These are phyloP conservation scores for Athetis lepigone DNA, from an alignment of 2,888 invertebrate species.

Conservation along the genomic window DNA sequence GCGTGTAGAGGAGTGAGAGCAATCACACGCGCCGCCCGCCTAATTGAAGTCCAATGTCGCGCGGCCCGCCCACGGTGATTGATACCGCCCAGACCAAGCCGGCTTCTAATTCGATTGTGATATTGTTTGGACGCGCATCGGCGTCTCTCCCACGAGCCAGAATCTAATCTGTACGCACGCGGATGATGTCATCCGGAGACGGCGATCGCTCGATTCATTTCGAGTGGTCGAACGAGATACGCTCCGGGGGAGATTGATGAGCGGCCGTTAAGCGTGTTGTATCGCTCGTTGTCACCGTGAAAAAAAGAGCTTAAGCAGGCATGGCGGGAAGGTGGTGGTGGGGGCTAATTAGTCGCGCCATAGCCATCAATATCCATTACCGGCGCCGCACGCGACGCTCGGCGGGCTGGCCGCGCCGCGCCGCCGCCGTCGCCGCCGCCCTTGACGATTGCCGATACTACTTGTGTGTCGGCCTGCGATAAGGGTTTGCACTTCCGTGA, in stretches of 20 bases:
- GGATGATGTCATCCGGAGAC: conserved; percentile 77
- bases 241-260: conserved; percentile 75
- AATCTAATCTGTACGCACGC: conserved; percentile 74
- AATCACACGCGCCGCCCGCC: conserved; percentile 88
- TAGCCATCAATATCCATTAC: conserved; percentile 90
- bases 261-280: conserved; percentile 69
- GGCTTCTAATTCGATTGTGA: conserved; percentile 87
- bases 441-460: conserved; percentile 77
- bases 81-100: conserved; percentile 85
- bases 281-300: conserved; percentile 71
- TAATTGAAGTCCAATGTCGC: conserved; percentile 91
- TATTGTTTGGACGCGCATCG: conserved; percentile 83
- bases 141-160: conserved; percentile 77
- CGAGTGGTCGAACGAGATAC: conserved; percentile 73
- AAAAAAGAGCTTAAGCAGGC: conserved; percentile 71
- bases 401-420: conserved; percentile 65
- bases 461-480: conserved; percentile 76
- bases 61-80: conserved; percentile 89
- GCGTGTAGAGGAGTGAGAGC: conserved; percentile 85
- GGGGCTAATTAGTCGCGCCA: conserved; percentile 87
- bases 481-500: conserved; percentile 82
- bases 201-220: conserved; percentile 71
- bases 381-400: conserved; percentile 88
- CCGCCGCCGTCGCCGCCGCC: conserved; percentile 65
- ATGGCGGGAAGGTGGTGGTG: conserved; percentile 76